These are phyloP conservation scores for Lymantria monacha DNA, from an alignment of 2,888 invertebrate species.

Conservation along the genomic window DNA sequence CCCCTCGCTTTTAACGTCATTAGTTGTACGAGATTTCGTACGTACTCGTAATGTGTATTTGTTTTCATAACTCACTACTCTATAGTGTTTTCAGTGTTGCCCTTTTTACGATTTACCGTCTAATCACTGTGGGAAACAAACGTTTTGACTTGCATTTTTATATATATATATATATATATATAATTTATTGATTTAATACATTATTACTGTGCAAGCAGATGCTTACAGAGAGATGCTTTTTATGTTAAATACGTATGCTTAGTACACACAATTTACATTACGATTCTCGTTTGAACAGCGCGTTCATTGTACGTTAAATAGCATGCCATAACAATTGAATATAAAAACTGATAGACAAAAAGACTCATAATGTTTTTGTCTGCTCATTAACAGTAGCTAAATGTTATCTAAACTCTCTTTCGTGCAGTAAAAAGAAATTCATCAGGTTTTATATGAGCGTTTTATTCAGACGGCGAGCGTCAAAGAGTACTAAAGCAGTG, in stretches of 20 bases:
- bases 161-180: too few species aligned
- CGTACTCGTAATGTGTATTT: slow-evolving; percentile 74
- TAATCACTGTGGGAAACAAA: slow-evolving; percentile 76
- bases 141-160: slow-evolving; percentile 59
- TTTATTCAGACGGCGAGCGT: slow-evolving; percentile 57
- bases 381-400: slow-evolving; percentile 54
- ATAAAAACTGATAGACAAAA: slow-evolving; percentile 45
- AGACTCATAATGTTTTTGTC: slow-evolving; percentile 47
- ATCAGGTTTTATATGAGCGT: slow-evolving; percentile 57
- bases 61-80: slow-evolving; percentile 73
- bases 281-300: slow-evolving; percentile 23
- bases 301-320: slow-evolving; percentile 43
- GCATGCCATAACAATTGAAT: slow-evolving; percentile 43
- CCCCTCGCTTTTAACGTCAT: slow-evolving; percentile 79
- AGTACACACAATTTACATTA: slow-evolving; percentile 28
- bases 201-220: slow-evolving; percentile 53
- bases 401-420: slow-evolving; percentile 52
- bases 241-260: slow-evolving; percentile 11
- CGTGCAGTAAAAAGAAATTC: slow-evolving; percentile 60
- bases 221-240: slow-evolving; percentile 28
- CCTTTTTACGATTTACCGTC: slow-evolving; percentile 53
- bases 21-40: slow-evolving; percentile 77
- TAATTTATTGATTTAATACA: slow-evolving; percentile 54
- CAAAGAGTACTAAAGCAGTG: slow-evolving; percentile 65
- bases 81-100: slow-evolving; percentile 63